Percentiles rank a stretch among this genome's conserved stretches.
These are phyloP conservation scores for Pachycephus smyrnensis DNA, from an alignment of 2,888 invertebrate species.

Conservation along the genomic window DNA sequence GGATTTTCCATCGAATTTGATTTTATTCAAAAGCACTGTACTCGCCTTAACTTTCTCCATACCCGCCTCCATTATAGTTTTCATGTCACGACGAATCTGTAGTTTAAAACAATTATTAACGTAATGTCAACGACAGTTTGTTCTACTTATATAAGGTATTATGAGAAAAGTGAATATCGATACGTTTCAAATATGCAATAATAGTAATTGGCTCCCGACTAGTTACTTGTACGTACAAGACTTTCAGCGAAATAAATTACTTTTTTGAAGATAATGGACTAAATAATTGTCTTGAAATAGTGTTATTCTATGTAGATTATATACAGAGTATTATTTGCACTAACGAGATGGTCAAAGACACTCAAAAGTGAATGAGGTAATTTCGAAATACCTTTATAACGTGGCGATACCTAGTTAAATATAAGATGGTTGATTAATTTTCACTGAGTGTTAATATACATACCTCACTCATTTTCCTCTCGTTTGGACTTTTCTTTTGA, in stretches of 20 bases:
- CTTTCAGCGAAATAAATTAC: neutral
- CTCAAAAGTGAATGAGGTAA: neutral
- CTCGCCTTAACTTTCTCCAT: conserved; percentile 43
- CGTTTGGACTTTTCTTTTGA: conserved; percentile 24
- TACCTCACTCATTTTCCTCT: conserved; percentile 34
- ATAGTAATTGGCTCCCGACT: neutral
- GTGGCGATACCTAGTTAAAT: neutral
- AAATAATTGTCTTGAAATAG: neutral
- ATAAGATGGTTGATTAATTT: neutral
- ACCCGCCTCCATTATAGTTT: conserved; percentile 42
- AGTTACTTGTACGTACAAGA: neutral
- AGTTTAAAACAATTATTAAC: neutral
- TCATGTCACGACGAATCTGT: conserved; percentile 49
- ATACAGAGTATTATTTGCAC: neutral
- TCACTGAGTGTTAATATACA: neutral
- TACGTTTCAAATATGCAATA: neutral
- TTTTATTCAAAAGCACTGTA: conserved; percentile 42
- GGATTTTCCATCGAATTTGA: conserved; percentile 44
- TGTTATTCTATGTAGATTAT: neutral
- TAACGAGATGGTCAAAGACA: neutral
- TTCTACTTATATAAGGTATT: neutral
- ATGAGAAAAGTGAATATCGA: no score
- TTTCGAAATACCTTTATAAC: neutral
- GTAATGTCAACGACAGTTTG: neutral
- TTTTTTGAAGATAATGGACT: neutral